Evolutionary conservation across 1,140 invertebrate genomes (phyloP).

Genomic region (Sinonovacula constricta): DNA sequence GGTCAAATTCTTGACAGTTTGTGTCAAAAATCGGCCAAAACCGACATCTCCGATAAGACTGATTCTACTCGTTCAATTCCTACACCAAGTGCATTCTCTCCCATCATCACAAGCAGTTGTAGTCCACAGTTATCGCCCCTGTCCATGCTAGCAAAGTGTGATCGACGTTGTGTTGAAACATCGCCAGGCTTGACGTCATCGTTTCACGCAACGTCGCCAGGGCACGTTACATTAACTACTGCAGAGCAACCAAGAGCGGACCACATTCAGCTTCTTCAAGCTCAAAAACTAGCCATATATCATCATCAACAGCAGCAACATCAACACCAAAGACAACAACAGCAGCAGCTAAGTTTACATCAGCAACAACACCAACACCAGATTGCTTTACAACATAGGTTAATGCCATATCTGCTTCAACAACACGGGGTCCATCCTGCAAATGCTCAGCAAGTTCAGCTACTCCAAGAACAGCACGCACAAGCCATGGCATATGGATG

Average conservation of each 20-base stretch:
- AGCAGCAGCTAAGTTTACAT: neutral
- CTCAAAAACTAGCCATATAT: neutral
- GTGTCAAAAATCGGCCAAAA: constrained; percentile 17
- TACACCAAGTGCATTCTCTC: constrained; percentile 41
- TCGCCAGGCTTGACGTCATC: constrained; percentile 27
- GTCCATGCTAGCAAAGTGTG: constrained; percentile 28
- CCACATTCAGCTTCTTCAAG: constrained; percentile 9
- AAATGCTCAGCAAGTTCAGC: constrained; percentile 8
- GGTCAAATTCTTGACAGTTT: constrained; percentile 59
- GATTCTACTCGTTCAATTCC: neutral
- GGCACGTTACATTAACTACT: neutral
- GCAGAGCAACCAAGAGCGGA: neutral
- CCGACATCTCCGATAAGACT: neutral
- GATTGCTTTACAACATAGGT: neutral
- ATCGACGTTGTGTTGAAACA: constrained; percentile 30
- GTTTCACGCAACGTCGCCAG: neutral
- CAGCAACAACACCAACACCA: constrained; percentile 5
- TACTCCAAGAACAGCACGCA: constrained; percentile 37
- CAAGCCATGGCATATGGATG: constrained; percentile 18
- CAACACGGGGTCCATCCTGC: neutral
- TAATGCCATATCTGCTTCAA: neutral
- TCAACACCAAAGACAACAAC: neutral
- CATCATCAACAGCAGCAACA: constrained; percentile 4
- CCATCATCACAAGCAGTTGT: constrained; percentile 38
- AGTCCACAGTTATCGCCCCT: constrained; percentile 38